These are phyloP conservation scores for Platysternon megacephalum DNA, from an alignment of 2,113 vertebrate genomes.

Conservation along the genomic window DNA sequence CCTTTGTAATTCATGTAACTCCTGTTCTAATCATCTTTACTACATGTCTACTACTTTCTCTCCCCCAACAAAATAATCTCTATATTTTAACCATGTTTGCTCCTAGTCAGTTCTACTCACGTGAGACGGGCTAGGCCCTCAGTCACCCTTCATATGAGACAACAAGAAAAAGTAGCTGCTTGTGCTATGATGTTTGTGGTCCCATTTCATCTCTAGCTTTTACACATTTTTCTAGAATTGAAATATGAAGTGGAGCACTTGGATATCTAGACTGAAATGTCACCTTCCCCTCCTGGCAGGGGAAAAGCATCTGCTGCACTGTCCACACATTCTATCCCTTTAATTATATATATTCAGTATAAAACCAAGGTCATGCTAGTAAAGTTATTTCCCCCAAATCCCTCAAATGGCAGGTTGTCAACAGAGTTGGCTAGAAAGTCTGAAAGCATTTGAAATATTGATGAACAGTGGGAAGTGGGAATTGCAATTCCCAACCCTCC, in stretches of 20 bases:
- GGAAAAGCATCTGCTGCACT: background rate
- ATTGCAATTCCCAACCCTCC: too few species aligned
- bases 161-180: background rate
- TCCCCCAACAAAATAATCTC: background rate
- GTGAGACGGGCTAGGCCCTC: background rate
- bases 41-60: background rate
- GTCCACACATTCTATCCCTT: background rate
- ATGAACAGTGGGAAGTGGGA: too few species aligned
- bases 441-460: too few species aligned
- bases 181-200: rapidly evolving
- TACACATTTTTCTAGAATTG: background rate
- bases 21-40: too few species aligned
- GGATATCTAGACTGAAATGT: background rate
- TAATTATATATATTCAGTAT: too few species aligned
- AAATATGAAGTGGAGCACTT: background rate
- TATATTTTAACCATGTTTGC: background rate
- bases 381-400: background rate
- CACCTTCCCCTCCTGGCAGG: background rate
- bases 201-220: background rate
- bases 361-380: rapidly evolving
- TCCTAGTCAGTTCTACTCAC: background rate
- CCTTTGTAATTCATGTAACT: too few species aligned
- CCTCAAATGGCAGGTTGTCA: background rate
- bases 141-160: background rate
- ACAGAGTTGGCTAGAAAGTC: background rate